Percentiles rank a stretch among this genome's conserved stretches.
phyloP scores from a whole-genome alignment of 1,140 invertebrate species.

The fruit fly (Drosophila melanogaster) region Release_6_plus_ISO1_MT NT_037436.4:11886001-11886500 shows the following conservation, averaged over 20 bases:
- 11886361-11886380: neutral
- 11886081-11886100: constrained; percentile 16
- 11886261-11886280: constrained; percentile 68
- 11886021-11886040: constrained; percentile 53
- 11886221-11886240: constrained; percentile 70
- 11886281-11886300: constrained; percentile 63
- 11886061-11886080: constrained; percentile 37
- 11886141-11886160: constrained; percentile 79
- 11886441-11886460: neutral
- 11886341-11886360: neutral
- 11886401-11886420: too few relatives aligned
- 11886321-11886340: neutral
- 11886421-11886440: too few relatives aligned
- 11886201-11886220: constrained; percentile 36
- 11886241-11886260: constrained; percentile 80
- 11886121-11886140: constrained; percentile 60
- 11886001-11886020: constrained; percentile 28
- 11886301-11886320: constrained; percentile 19
- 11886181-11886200: constrained; percentile 66
- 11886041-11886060: constrained; percentile 45
- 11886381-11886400: too few relatives aligned
- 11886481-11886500: neutral
- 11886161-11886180: constrained; percentile 61
- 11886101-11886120: constrained; percentile 78
- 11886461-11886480: too few relatives aligned